phyloP scores from a whole-genome alignment of 2,888 invertebrate species.

The Melanchra persicariae region DNA sequence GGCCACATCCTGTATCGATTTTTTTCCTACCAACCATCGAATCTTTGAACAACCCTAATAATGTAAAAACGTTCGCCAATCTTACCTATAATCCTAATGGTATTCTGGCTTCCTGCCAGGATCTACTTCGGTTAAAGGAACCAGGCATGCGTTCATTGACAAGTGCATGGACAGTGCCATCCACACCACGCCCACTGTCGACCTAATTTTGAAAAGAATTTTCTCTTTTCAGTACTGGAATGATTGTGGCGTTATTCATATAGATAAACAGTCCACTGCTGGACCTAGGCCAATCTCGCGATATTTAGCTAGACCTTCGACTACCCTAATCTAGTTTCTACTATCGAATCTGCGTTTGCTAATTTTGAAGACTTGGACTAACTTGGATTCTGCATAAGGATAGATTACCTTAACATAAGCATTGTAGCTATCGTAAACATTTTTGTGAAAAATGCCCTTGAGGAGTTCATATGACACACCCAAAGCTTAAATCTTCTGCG shows the following conservation, averaged over 20 bases:
- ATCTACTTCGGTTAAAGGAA: constrained; percentile 30
- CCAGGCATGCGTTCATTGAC: constrained; percentile 53
- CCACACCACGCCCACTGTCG: constrained; percentile 40
- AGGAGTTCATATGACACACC: neutral
- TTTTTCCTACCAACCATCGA: neutral
- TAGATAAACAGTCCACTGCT: neutral
- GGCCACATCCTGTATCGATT: neutral
- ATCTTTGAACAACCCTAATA: neutral
- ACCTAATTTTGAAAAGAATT: constrained; percentile 35
- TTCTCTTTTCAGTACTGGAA: constrained; percentile 10
- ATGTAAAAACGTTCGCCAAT: constrained; percentile 17
- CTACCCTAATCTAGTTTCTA: neutral
- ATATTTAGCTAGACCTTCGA: neutral
- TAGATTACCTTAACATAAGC: too few relatives aligned
- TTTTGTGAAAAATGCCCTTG: neutral
- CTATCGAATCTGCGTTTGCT: neutral
- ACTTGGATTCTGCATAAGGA: neutral
- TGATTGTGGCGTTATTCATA: constrained; percentile 16
- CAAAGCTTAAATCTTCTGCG: neutral
- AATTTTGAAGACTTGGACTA: too few relatives aligned
- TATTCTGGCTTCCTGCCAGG: constrained; percentile 51
- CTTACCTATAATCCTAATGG: constrained; percentile 27
- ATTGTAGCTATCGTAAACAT: neutral
- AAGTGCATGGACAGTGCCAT: constrained; percentile 53
- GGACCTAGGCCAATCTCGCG: constrained; percentile 8